These are phyloP conservation scores for Antheraea mylitta DNA, from an alignment of 1,140 invertebrate genomes.

Conservation along the genomic window DNA sequence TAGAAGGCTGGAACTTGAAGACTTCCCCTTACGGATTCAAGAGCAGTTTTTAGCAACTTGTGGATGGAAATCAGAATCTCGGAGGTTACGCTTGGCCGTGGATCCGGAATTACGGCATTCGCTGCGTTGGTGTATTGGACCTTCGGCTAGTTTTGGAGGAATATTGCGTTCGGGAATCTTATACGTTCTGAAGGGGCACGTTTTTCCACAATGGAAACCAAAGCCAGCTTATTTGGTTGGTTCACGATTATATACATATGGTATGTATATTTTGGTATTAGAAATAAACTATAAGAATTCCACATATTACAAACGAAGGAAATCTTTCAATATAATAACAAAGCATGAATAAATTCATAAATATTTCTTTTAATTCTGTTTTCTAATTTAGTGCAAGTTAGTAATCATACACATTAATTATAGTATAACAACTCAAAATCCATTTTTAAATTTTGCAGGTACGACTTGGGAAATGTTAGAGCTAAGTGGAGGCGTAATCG, in stretches of 20 bases:
- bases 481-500: slow-evolving; percentile 67
- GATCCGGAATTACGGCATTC: slow-evolving; percentile 82
- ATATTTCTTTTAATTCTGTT: too few relatives aligned
- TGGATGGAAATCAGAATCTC: slow-evolving; percentile 80
- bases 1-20: slow-evolving; percentile 77
- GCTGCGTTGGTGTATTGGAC: slow-evolving; percentile 81
- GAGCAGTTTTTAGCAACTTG: slow-evolving; percentile 81
- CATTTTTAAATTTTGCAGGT: slow-evolving; percentile 36
- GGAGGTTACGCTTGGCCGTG: slow-evolving; percentile 81
- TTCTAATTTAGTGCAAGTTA: slow-evolving; percentile 8
- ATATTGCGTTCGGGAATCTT: slow-evolving; percentile 80
- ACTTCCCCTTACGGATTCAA: slow-evolving; percentile 81
- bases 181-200: slow-evolving; percentile 83
- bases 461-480: slow-evolving; percentile 55
- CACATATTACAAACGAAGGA: too few relatives aligned
- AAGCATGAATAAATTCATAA: too few relatives aligned
- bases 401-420: not conserved
- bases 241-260: slow-evolving; percentile 81
- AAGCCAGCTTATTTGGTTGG: slow-evolving; percentile 81
- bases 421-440: slow-evolving; percentile 7
- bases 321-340: too few relatives aligned
- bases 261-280: slow-evolving; percentile 30
- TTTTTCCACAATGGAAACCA: slow-evolving; percentile 84
- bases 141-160: slow-evolving; percentile 67
- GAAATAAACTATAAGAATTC: too few relatives aligned